Percentiles rank a stretch among this genome's conserved stretches.
Conservation (phyloP, 2,888 invertebrate genomes). For the Chromoteleia sp. region DNA sequence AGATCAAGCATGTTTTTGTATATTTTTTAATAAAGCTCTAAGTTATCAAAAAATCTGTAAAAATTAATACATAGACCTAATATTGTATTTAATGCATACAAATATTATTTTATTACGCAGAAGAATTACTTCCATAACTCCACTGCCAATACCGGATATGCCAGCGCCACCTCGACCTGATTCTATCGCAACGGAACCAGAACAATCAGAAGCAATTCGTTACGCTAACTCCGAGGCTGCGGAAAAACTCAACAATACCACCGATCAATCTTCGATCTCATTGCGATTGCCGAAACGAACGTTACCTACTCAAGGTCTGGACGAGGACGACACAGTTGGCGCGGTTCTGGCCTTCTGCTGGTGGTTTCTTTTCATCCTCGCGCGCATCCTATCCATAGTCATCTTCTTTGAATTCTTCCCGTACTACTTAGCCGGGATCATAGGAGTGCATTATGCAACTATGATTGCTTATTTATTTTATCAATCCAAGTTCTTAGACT, state of each 20-base stretch:
- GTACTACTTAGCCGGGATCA: slow-evolving; percentile 78
- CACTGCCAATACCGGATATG: slow-evolving; percentile 80
- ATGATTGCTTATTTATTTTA: slow-evolving; percentile 88
- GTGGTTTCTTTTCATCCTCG: slow-evolving; percentile 91
- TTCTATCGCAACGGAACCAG: slow-evolving; percentile 73
- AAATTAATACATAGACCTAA: too few relatives aligned
- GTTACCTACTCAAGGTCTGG: slow-evolving; percentile 87
- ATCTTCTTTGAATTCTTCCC: slow-evolving; percentile 90
- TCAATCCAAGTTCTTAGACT: slow-evolving; percentile 88
- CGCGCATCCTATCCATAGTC: slow-evolving; percentile 89
- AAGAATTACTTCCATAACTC: slow-evolving; percentile 80
- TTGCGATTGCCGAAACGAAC: slow-evolving; percentile 75
- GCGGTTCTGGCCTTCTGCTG: slow-evolving; percentile 89
- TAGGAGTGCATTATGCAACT: slow-evolving; percentile 89
- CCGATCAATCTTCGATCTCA: slow-evolving; percentile 18
- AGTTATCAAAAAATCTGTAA: too few relatives aligned
- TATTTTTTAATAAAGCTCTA: too few relatives aligned
- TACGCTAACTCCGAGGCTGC: slow-evolving; percentile 56
- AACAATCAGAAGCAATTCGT: slow-evolving; percentile 30
- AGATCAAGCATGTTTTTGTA: too few relatives aligned
- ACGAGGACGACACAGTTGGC: slow-evolving; percentile 91
- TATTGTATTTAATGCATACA: too few relatives aligned
- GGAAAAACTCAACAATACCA: slow-evolving; percentile 47
- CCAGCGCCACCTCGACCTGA: slow-evolving; percentile 83
- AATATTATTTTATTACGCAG: slow-evolving; percentile 60